Evolutionary conservation across 1,140 invertebrate genomes (phyloP).

Genomic region (Bemisia tabaci): DNA sequence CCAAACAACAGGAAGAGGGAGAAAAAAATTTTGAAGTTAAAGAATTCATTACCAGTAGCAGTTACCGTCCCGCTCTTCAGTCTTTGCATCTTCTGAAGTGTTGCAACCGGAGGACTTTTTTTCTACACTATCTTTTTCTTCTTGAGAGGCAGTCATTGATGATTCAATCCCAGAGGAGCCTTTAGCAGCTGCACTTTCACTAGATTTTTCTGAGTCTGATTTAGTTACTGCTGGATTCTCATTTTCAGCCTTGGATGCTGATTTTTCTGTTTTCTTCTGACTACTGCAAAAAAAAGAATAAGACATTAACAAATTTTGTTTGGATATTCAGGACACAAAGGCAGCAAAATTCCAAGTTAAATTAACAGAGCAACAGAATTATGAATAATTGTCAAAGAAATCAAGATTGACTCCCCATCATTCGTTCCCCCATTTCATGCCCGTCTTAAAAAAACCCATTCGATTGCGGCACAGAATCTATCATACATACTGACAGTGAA

Average conservation of each 20-base stretch:
- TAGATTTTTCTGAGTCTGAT: not conserved
- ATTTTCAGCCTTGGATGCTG: not conserved
- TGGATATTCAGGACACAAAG: too few species aligned
- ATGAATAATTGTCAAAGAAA: too few species aligned
- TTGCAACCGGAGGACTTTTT: not conserved
- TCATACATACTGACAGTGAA: too few species aligned
- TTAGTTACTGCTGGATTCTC: not conserved
- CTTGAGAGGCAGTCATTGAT: not conserved
- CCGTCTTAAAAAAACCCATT: too few species aligned
- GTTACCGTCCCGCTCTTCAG: not conserved
- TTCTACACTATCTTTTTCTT: not conserved
- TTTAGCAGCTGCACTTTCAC: not conserved
- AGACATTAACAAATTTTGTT: not conserved
- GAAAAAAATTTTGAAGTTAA: not conserved
- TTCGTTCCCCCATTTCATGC: too few species aligned
- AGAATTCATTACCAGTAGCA: not conserved
- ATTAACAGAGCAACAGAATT: too few species aligned
- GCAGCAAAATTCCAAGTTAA: too few species aligned
- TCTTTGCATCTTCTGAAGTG: not conserved
- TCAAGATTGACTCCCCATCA: too few species aligned
- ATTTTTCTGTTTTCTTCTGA: not conserved
- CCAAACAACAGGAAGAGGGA: not conserved
- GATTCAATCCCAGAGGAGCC: not conserved
- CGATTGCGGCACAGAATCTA: too few species aligned
- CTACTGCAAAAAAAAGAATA: not conserved